Conservation (phyloP, 1,140 invertebrate species). For the Carcinoscorpius rotundicauda region DNA sequence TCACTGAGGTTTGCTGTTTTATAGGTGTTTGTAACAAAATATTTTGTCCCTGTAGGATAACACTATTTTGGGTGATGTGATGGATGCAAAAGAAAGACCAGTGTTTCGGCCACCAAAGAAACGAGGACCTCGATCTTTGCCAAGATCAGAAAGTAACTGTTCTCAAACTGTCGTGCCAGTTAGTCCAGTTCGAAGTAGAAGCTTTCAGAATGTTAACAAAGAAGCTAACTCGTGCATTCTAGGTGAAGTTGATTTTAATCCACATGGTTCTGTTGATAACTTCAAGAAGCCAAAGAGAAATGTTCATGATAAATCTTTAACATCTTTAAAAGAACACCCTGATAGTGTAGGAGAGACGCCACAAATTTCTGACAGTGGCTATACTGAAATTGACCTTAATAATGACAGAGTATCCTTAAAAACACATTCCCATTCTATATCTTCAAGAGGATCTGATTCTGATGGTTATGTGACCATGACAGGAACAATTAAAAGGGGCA, state of each 20-base stretch:
- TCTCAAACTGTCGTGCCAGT: conserved; percentile 13
- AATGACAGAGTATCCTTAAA: conserved; percentile 14
- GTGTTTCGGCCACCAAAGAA: conserved; percentile 17
- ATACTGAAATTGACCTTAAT: conserved; percentile 12
- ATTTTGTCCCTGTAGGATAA: too few species aligned
- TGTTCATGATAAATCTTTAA: conserved; percentile 5
- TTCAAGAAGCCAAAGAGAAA: conserved; percentile 3
- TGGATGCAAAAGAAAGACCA: conserved; percentile 17
- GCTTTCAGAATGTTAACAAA: conserved; percentile 8
- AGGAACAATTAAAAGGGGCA: conserved; percentile 56
- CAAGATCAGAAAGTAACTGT: conserved; percentile 13
- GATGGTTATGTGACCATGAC: conserved; percentile 36
- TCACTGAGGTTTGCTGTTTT: too few species aligned
- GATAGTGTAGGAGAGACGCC: conserved; percentile 7
- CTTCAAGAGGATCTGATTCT: conserved; percentile 15
- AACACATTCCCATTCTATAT: conserved; percentile 14
- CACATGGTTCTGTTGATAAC: background rate
- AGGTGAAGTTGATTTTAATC: background rate
- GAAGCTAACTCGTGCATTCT: background rate
- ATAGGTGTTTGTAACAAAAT: too few species aligned
- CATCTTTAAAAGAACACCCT: conserved; percentile 6
- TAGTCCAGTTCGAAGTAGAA: conserved; percentile 13
- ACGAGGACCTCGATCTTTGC: conserved; percentile 16
- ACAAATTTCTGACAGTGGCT: conserved; percentile 16
- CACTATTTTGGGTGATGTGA: background rate